These are phyloP conservation scores for Caenorhabditis japonica DNA, from an alignment of 2,888 invertebrate species.

Conservation along the genomic window DNA sequence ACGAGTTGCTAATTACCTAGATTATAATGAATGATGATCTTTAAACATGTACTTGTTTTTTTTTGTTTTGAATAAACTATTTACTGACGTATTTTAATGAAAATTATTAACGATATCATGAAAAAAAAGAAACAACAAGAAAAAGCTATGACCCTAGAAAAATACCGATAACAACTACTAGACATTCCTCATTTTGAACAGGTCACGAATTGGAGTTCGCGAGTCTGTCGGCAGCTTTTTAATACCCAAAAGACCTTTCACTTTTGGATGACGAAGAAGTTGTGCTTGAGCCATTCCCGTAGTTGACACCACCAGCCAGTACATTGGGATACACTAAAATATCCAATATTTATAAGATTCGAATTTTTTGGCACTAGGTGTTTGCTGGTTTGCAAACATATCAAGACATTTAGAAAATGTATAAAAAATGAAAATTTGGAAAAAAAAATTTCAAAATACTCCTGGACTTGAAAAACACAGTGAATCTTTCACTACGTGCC, in stretches of 20 bases:
- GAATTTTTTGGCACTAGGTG: too few relatives aligned
- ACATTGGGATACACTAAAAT: constrained; percentile 72
- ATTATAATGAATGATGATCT: too few relatives aligned
- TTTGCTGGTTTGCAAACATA: too few relatives aligned
- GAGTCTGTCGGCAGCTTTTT: constrained; percentile 73
- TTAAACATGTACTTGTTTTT: too few relatives aligned
- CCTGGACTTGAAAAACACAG: too few relatives aligned
- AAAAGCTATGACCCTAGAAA: constrained; percentile 14
- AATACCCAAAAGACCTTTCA: constrained; percentile 69
- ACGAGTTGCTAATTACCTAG: constrained; percentile 40
- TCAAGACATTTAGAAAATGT: too few relatives aligned
- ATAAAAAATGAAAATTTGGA: too few relatives aligned
- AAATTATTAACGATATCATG: constrained; percentile 7
- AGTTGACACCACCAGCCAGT: constrained; percentile 70
- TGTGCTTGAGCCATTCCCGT: constrained; percentile 71
- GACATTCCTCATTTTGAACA: constrained; percentile 61
- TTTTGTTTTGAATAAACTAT: too few relatives aligned
- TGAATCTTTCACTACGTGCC: too few relatives aligned
- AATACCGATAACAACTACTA: constrained; percentile 1
- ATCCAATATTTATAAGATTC: background rate
- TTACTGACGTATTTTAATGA: background rate
- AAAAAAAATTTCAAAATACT: too few relatives aligned
- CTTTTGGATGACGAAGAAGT: constrained; percentile 67
- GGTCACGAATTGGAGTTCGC: constrained; percentile 69
- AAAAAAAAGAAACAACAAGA: constrained; percentile 1